Evolutionary conservation across 2,888 invertebrate genomes (phyloP), one percentile per base, ranked within the genome.

Genomic region (Mayetiola destructor): DNA sequence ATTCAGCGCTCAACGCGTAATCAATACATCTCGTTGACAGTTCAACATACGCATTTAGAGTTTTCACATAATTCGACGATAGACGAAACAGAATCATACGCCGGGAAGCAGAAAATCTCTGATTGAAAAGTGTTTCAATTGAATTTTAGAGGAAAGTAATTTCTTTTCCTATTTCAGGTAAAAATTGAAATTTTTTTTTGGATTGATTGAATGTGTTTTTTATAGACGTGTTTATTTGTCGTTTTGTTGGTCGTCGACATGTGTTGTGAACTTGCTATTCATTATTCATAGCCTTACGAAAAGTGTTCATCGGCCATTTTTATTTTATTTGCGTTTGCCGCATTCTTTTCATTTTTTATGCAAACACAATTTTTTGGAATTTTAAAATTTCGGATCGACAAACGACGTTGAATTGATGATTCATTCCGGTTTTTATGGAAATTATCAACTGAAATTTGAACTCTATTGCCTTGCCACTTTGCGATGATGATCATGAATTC

Each of bases 111-210:
- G n/a, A n/a, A n/a, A n/a, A n/a, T n/a, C n/a, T n/a, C n/a, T n/a
- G n/a, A n/a, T n/a, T n/a, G n/a, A n/a, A n/a, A n/a, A n/a, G n/a
- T n/a, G n/a, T n/a, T n/a, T n/a, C n/a, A n/a, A n/a, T n/a, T n/a
- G n/a, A n/a, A n/a, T n/a, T n/a, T 27, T 27, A 6, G 48, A 27
- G 2, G n/a, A 48, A 9, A n/a, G 6, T n/a, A 9, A 42, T 42
- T 48, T 48, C 16, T 27, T 48, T 48, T 48, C 48, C 6, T 27
- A 48, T 48, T 48, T 48, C 48, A 48, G 48, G 48, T 48, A 48
- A 48, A 48, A 48, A 21, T 14, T 2, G 12, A 27, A 27, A 48
- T 48, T 27, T 36, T 36, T 5, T 36, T 36, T 36, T 36, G 12
- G 14, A n/a, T 36, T 36, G 5, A 12, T 5, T 36, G 39, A 3